Evolutionary conservation across 2,888 invertebrate genomes (phyloP), one percentile per base, ranked within the genome.

Genomic region (Melinaea marsaeus): DNA sequence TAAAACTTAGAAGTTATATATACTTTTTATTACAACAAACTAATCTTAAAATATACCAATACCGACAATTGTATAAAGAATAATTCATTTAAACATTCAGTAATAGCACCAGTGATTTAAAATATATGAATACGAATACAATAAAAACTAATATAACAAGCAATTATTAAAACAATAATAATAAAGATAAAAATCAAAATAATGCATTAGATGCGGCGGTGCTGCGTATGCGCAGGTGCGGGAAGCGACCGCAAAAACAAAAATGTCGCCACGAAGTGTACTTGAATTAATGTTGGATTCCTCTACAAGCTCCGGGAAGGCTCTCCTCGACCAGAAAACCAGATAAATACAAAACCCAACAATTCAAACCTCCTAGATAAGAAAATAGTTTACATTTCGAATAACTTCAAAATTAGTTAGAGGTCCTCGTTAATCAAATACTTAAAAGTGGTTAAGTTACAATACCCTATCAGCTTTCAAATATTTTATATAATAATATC

Each of bases 161-260:
- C 32, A 32, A 51, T 11, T 51, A 51, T 51, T 51, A 51, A 51
- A 51, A 48, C n/a, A 48, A 11, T 51, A 51, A 32, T 51, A 51
- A 51, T 51, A 51, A 7, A 51, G 51, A 51, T 51, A 51, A 22
- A 51, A 51, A 51, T 51, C 51, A 51, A 51, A 51, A 51, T 51
- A 51, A 51, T 51, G 32, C 51, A 32, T 51, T 32, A 51, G 32
- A 11, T 32, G 51, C 32, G 51, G 51, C 51, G 4, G 32, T 32
- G 32, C 9, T 22, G 51, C 32, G 51, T 9, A 11, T 22, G 9
- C 32, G 51, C 7, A 32, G 51, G 48, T 48, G 51, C 32, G 51
- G 32, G 32, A 11, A 51, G 48, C 4, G 48, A 7, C 9, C 22
- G 51, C 51, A 51, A 51, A 51, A 51, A 51, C 51, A 51, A 51